These are phyloP conservation scores for Aphidius colemani DNA, from an alignment of 2,888 invertebrate species.

Conservation along the genomic window DNA sequence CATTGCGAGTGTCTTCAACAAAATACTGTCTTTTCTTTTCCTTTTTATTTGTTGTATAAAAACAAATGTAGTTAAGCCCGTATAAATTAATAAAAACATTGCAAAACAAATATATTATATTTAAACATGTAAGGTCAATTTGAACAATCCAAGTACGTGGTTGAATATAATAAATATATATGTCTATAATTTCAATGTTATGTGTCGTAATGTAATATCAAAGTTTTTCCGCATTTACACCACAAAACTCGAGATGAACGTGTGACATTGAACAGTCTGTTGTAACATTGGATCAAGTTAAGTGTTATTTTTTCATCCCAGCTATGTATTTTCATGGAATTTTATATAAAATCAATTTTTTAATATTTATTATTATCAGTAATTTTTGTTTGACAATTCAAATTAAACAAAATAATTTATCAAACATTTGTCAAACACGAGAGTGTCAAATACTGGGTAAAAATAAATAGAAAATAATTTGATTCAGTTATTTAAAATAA, in stretches of 20 bases:
- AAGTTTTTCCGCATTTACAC: constrained; percentile 16
- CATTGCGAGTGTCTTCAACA: no score
- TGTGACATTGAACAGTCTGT: constrained; percentile 16
- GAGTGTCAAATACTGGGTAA: constrained; percentile 20
- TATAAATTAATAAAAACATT: no score
- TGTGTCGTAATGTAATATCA: constrained; percentile 2
- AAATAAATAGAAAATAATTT: background rate
- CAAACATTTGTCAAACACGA: constrained; percentile 5
- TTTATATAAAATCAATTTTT: constrained; percentile 5
- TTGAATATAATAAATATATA: constrained; percentile 2
- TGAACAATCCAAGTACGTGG: background rate
- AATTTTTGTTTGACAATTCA: background rate
- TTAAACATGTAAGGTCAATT: background rate
- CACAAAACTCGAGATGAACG: constrained; percentile 14
- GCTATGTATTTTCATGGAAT: background rate
- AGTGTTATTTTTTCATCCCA: background rate
- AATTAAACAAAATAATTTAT: background rate
- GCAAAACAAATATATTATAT: no score
- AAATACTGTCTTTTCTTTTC: no score
- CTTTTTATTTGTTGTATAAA: no score
- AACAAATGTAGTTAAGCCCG: no score
- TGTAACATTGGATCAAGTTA: background rate
- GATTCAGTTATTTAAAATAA: no score
- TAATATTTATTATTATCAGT: background rate
- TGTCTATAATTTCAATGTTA: constrained; percentile 6